A percentile compares a stretch with the other conserved stretches of the same genome.
phyloP scores from a whole-genome alignment of 2,888 invertebrate genomes.

The Callosobruchus maculatus region DNA sequence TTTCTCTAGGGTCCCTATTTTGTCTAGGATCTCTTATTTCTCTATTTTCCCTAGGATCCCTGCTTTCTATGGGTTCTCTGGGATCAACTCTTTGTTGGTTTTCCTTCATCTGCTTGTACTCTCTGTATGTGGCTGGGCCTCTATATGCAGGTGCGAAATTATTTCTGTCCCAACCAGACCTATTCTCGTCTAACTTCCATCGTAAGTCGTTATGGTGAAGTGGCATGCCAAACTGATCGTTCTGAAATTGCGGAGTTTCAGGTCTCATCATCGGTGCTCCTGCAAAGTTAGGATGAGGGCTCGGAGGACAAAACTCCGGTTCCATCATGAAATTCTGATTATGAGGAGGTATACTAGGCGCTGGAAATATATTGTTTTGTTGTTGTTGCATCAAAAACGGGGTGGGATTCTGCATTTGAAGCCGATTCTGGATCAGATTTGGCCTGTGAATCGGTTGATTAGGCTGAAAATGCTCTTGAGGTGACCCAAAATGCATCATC shows the following conservation, averaged over 20 bases:
- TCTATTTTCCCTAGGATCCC: conserved; percentile 16
- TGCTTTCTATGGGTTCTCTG: conserved; percentile 11
- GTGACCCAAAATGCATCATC: conserved; percentile 2
- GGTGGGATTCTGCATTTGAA: neutral
- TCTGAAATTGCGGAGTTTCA: conserved; percentile 15
- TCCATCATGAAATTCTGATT: neutral
- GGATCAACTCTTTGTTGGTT: conserved; percentile 11
- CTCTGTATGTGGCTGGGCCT: conserved; percentile 30
- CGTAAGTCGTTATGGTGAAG: conserved; percentile 14
- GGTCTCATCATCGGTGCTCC: conserved; percentile 18
- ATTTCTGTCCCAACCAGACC: conserved; percentile 14
- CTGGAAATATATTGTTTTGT: neutral
- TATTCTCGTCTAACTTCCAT: conserved; percentile 17
- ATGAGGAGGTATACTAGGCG: neutral
- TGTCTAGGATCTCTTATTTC: conserved; percentile 10
- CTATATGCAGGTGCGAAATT: conserved; percentile 16
- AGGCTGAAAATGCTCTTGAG: neutral
- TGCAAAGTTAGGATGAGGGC: conserved; percentile 14
- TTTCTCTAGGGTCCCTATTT: conserved; percentile 5
- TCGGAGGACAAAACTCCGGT: conserved; percentile 18
- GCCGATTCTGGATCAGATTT: neutral
- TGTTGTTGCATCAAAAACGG: neutral
- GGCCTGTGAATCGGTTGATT: neutral
- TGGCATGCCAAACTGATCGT: conserved; percentile 14
- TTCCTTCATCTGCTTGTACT: conserved; percentile 30